Evolutionary conservation across 2,113 vertebrate species (phyloP), one percentile per base, ranked within the genome.

Genomic region (Limanda limanda): DNA sequence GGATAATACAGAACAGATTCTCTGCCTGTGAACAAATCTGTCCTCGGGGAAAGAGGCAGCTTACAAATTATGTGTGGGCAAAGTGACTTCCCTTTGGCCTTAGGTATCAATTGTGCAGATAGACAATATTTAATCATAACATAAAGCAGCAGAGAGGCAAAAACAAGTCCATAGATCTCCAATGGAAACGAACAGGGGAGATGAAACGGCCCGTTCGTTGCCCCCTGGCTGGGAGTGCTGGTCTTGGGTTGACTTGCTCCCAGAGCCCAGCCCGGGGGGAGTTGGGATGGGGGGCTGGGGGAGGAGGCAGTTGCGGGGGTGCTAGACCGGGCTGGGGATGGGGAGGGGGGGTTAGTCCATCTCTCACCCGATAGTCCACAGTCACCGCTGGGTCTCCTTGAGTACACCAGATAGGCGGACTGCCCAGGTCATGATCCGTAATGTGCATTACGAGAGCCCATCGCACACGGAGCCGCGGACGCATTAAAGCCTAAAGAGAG

Each of bases 11-110:
- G 93, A 96, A 94, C 96, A 97, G 94, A 94, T 90, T 86, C 56
- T 72, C 91, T 91, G 94, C 94, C 94, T 96, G 95, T 95, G 95
- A 95, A 96, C 88, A 96, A 95, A 96, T 95, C 90, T 91, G 87
- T 94, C 94, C 93, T 93, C 69, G 14, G 92, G 96, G 94, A 86
- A 90, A 91, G 82, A 91, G 92, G 92, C 92, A 92, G 93, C 95
- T 96, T 96, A 95, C 94, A 95, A 93, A 95, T 97, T 95, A 95
- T 90, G 92, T 88, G 83, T 88, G 88, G 78, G 87, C 80, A 89
- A 92, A 88, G 89, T 87, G 89, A 92, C 94, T 93, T 95, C 92
- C 89, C 93, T 94, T 94, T 93, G 90, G 89, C 93, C 91, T 93
- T 87, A 93, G 91, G 93, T 90, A 95, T 95, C 91, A 94, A 92